Evolutionary conservation across 2,888 invertebrate species (phyloP), one percentile per base, ranked within the genome.

Genomic region (Pseudococcus viburni): DNA sequence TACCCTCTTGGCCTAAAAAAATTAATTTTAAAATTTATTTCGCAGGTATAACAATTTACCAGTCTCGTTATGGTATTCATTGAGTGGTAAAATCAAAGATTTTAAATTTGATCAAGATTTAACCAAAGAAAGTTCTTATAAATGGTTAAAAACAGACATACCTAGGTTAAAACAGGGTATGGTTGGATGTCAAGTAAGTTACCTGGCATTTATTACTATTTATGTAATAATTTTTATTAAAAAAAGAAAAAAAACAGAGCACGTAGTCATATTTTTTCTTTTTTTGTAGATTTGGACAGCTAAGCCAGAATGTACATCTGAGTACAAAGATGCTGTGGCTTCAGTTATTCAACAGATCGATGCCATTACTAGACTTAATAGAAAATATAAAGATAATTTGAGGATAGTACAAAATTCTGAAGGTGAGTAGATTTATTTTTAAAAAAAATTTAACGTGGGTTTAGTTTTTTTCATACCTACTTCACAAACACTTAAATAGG

Each of bases 311-410:
- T 88, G 88, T 33, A 17, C 17, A 12, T 84, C 88, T 26, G 84
- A 88, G 84, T 39, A 19, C 9, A 88, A 88, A 84, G 88, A 88
- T 64, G 68, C 88, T 22, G 84, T 73, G 4, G 84, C 88, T 39
- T 64, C 22, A 68, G 64, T 84, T 5, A 6, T 84, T 46, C 88
- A 88, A 59, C 88, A 88, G n/a, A 11, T 88, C 6, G 88, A 88
- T 73, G 64, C 33, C 0, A 84, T 88, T 17, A 84, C 15, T 6
- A 26, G 88, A 42, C 42, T 88, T 8, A 88, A 84, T 26, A 51
- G 19, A 26, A 84, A 84, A 48, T 88, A 59, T 11, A 80, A 55
- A 8, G 39, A 83, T 55, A 33, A 55, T 11, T 33, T 83, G 88
- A 88, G 42, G 51, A 48, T 83, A 39, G 51, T 46, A 9, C 33